Evolutionary conservation across 2,113 vertebrate genomes (phyloP).

Genomic region (Solea solea): DNA sequence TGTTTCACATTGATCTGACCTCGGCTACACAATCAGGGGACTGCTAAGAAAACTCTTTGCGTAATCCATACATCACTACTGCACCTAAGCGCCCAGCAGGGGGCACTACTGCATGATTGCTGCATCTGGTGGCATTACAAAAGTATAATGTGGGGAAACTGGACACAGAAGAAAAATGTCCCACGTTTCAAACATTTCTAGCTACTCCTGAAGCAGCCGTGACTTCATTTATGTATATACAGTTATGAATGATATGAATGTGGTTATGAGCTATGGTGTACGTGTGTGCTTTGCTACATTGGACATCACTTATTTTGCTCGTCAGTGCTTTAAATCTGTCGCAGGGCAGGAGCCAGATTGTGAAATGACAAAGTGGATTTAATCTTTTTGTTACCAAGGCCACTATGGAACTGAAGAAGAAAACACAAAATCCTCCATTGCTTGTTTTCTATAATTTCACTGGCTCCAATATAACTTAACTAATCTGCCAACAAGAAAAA

Average conservation of each 20-base stretch:
- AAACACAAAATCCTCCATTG: neutral
- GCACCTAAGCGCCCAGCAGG: conserved; percentile 32
- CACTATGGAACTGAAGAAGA: neutral
- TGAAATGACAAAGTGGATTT: neutral
- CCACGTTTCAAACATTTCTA: neutral
- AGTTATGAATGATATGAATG: neutral
- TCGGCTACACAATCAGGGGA: neutral
- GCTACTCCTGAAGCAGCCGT: neutral
- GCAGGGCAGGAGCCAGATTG: neutral
- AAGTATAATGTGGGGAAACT: neutral
- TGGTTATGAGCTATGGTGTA: neutral
- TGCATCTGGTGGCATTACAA: neutral
- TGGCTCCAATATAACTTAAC: too few species aligned
- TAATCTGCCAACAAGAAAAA: too few species aligned
- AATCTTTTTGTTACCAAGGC: neutral
- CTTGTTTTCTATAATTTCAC: too few species aligned
- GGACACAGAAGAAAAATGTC: neutral
- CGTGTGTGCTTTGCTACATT: neutral
- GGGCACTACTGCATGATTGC: conserved; percentile 1
- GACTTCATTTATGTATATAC: neutral
- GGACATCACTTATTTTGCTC: neutral
- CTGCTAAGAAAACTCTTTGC: neutral
- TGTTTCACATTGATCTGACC: conserved; percentile 21
- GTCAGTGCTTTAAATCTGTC: neutral
- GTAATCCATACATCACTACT: neutral